These are phyloP conservation scores for Acinonyx jubatus DNA, from an alignment of 2,113 vertebrate genomes.

Conservation along the genomic window DNA sequence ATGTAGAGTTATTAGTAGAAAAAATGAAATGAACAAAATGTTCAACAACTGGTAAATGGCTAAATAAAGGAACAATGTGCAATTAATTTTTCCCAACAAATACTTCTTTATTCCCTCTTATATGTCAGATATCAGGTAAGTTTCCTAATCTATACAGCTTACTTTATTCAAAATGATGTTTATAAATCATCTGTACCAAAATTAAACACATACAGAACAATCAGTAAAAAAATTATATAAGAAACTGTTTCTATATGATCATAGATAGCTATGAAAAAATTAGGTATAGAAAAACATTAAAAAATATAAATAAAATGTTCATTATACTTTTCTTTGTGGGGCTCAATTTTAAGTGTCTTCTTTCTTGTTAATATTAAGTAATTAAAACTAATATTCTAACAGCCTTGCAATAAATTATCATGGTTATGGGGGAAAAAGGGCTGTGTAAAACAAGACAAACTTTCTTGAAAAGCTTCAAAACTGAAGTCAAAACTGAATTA, in stretches of 20 bases:
- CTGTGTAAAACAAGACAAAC: neutral
- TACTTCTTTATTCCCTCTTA: neutral
- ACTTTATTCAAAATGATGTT: neutral
- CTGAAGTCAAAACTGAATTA: slow-evolving; percentile 11
- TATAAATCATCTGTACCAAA: neutral
- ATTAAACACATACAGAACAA: neutral
- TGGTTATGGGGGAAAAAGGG: neutral
- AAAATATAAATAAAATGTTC: neutral
- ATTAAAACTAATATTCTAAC: neutral
- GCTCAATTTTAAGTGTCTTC: neutral
- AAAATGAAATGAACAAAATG: slow-evolving; percentile 9
- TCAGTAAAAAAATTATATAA: neutral
- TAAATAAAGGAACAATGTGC: neutral
- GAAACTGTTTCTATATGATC: neutral
- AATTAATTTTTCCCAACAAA: neutral
- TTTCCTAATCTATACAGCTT: neutral
- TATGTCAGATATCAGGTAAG: neutral
- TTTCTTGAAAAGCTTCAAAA: slow-evolving; percentile 20
- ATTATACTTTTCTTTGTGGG: neutral
- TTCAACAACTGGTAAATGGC: neutral
- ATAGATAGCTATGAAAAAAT: neutral
- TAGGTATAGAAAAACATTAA: neutral
- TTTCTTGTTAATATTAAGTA: neutral
- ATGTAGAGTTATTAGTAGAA: neutral
- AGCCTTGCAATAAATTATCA: slow-evolving; percentile 3